Evolutionary conservation across 92 coral and sea anemone species (phyloP), one percentile per base, ranked within the genome.

Genomic region (Umimayanthus kanabou): DNA sequence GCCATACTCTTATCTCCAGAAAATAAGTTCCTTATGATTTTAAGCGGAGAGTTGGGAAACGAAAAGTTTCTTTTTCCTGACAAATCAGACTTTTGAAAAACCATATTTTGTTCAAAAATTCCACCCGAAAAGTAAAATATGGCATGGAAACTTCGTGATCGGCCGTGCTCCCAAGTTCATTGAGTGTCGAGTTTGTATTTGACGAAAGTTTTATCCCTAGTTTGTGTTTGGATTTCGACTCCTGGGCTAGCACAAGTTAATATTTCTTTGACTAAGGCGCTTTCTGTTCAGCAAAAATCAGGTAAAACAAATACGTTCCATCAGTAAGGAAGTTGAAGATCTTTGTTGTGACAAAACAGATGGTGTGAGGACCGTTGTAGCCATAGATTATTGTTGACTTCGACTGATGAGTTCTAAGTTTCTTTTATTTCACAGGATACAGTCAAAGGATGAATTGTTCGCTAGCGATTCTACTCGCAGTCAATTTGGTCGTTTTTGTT

Each of bases 361-460:
- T 73, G 22, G 18, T 33, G n/a, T 40, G 20, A 73, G 20, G 40
- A 28, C 9, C 45, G 23, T n/a, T 75, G 4, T 67, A n/a, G 37
- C n/a, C n/a, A 73, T 16, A 30, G 49, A 15, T 20, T 0, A 75
- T 75, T 25, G 20, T 39, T 39, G 53, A 37, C 79, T 15, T 61
- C 39, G 2, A 74, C 79, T 75, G 40, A 39, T 75, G 79, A 40
- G 50, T 39, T 18, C 26, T 75, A 40, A 39, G 37, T 73, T 37
- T 75, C 79, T 6, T n/a, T 73, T 75, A 50, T 75, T 75, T n/a
- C 23, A 40, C 79, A 75, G 79, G 53, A 18, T 75, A 40, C 50
- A 75, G 79, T 33, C 79, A n/a, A 39, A 39, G 18, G 79, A 75
- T 75, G 79, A 37, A 6, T 20, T 33, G 0, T 75, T 37, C 23